Evolutionary conservation across 2,113 vertebrate species (phyloP), one percentile per base, ranked within the genome.

Genomic region (Pipa parva): DNA sequence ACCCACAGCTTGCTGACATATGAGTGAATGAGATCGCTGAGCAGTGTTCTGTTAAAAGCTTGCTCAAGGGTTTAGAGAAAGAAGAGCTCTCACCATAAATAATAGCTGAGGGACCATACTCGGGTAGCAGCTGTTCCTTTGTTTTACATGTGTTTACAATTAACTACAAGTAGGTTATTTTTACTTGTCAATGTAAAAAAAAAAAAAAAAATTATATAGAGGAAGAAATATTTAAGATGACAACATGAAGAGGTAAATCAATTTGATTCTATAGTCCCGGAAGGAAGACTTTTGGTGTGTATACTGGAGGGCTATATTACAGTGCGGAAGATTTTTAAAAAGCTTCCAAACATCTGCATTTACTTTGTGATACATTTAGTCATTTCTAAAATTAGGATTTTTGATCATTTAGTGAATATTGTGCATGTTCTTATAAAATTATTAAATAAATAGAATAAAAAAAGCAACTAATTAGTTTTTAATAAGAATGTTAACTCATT

Each of bases 21-120:
- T 77, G 82, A 83, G 79, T 74, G 79, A 78, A 83, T 75, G 71
- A 80, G 83, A 75, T 76, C 70, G 73, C 75, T 76, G 63, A 79
- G 71, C 62, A 74, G 63, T 62, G 36, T 62, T 42, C 51, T 78
- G 72, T 80, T 77, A 79, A 78, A 85, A 78, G 28, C 26, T 61
- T 73, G 62, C 51, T 79, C 72, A 72, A 49, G 82, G 56, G 63
- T 71, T 83, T 78, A 79, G 63, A 76, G 63, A 9, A 46, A 36
- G 27, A 63, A 78, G 71, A 67, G 50, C 24, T 74, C 45, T 52
- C 71, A 21, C 59, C 66, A 63, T 77, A 87, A 84, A 79, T 79
- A 83, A 78, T 76, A 37, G 72, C 45, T 5, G 0, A 2, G n/a
- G 56, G 60, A 71, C 51, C 36, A 66, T 52, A 72, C 51, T 63